Conservation (phyloP, 2,113 vertebrate species). For the Oryzias curvinotus region DNA sequence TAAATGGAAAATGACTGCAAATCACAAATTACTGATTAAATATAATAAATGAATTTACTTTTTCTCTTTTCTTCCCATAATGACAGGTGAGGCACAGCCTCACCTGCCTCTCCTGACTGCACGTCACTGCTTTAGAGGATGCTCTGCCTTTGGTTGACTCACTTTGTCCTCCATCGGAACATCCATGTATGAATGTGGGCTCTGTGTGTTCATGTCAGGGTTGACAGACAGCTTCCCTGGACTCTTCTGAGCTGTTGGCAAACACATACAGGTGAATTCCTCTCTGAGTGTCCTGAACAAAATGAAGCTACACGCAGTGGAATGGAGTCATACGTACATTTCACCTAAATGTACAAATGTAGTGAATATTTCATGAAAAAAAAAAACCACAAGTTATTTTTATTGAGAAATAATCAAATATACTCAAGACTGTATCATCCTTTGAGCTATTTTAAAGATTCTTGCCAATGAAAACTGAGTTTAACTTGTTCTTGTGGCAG, state of each 20-base stretch:
- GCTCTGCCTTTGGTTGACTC: background rate
- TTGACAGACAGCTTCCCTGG: slow-evolving; percentile 8
- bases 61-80: too few species aligned
- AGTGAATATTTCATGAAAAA: background rate
- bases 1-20: too few species aligned
- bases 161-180: background rate
- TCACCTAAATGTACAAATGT: background rate
- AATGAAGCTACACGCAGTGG: slow-evolving; percentile 10
- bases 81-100: too few species aligned
- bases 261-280: slow-evolving; percentile 47
- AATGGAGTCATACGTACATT: background rate
- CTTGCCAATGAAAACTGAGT: too few species aligned
- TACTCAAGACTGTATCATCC: too few species aligned
- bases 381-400: background rate
- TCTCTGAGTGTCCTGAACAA: slow-evolving; percentile 15
- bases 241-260: slow-evolving; percentile 43
- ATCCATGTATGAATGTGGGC: background rate
- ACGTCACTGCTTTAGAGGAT: too few species aligned
- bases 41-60: too few species aligned
- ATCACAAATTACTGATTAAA: too few species aligned
- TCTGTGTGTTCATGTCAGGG: background rate
- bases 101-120: too few species aligned
- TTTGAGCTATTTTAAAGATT: too few species aligned
- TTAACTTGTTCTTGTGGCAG: too few species aligned
- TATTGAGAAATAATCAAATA: background rate